A percentile compares a stretch with the other conserved stretches of the same genome.
These are phyloP conservation scores for Laterallus jamaicensis DNA, from an alignment of 2,113 vertebrate species.

Conservation along the genomic window DNA sequence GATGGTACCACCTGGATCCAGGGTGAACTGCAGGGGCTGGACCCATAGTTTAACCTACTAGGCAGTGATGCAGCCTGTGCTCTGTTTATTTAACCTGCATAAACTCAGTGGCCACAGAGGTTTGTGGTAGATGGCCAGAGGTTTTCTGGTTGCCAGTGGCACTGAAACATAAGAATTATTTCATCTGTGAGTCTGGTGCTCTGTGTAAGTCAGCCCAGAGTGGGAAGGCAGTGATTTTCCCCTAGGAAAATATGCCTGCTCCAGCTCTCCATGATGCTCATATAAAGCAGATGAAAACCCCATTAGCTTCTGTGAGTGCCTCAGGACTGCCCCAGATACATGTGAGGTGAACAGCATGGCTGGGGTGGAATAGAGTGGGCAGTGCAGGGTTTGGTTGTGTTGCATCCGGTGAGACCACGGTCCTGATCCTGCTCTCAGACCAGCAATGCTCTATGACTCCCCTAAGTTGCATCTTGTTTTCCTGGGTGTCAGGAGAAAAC, in stretches of 20 bases:
- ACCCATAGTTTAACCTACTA: not conserved
- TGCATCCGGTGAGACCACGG: accelerated
- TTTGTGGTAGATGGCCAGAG: not conserved
- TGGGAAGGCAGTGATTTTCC: not conserved
- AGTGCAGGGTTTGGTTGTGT: not conserved
- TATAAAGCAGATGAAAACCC: not conserved
- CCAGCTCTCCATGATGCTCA: not conserved
- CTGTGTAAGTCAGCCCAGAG: not conserved
- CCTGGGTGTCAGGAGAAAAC: not conserved
- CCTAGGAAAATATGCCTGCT: not conserved
- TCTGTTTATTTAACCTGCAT: not conserved
- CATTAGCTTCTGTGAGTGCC: not conserved
- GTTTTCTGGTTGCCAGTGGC: not conserved
- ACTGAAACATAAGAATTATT: not conserved
- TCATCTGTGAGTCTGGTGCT: not conserved
- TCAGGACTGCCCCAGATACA: not conserved
- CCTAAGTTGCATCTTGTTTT: not conserved
- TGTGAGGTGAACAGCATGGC: not conserved
- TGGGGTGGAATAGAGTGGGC: not conserved
- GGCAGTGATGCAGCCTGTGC: not conserved
- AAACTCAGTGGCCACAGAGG: not conserved
- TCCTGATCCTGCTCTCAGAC: not conserved
- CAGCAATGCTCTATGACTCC: accelerated
- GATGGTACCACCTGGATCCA: not conserved
- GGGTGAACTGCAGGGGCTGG: accelerated